Base-by-base conservation (phyloP, 2,888 invertebrate species). In the Lampropteryx suffumata region DNA sequence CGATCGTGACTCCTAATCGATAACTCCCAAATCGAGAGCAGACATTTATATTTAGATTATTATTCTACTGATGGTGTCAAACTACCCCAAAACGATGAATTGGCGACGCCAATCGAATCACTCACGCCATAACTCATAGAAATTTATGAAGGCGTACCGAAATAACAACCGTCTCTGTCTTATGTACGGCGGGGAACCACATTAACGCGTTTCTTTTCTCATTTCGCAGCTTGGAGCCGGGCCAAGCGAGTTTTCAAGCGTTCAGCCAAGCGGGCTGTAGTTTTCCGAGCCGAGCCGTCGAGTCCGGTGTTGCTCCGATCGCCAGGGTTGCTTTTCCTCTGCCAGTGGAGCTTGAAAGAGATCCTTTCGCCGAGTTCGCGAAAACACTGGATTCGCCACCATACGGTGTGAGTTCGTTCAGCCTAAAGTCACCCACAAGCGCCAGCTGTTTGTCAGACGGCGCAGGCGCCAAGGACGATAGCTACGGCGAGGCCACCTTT, bases 221-320 rank as follows among this genome's bases (percentile, higher is more conserved):
- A 87, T 89, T 89, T 90, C 85, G 82, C 91, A 89, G 90, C 81
- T 91, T 91, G 91, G 90, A 91, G 84, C 82, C 87, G 87, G 83
- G 91, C 90, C 91, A 91, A 91, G 80, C 81, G 82, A 84, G 84
- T 84, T 90, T 90, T 74, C 90, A 84, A 87, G 84, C 88, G 86
- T 85, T 84, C 82, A 79, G 79, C 69, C 75, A 82, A 74, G 84
- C 85, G 76, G 81, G 71, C 84, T 84, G 87, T 90, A 90, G 90
- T 90, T 89, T 90, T 89, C 87, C 89, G 84, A 87, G 77, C 75
- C 79, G 65, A 66, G 76, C 82, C 84, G 85, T 75, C 83, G 89
- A 82, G 87, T 78, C 82, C 82, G 81, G 88, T 87, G 78, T 84
- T 82, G 76, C 79, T 81, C 69, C 78, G 65, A 70, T 72, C 55